These are phyloP conservation scores for Arctocebus calabarensis DNA, from an alignment of 2,797 vertebrate species.

Conservation along the genomic window DNA sequence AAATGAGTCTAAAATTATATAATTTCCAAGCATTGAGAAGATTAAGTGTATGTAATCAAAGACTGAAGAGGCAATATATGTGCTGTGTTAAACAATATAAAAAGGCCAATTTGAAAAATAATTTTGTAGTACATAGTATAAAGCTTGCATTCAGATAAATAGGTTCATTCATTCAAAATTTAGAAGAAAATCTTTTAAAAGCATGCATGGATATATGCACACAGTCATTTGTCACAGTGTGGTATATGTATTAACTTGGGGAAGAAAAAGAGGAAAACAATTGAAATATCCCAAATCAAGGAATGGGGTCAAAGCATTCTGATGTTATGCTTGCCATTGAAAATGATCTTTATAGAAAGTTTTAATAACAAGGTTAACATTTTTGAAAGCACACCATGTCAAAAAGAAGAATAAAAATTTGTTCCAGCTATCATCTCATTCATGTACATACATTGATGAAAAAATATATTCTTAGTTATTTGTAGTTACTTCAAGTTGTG, in stretches of 20 bases:
- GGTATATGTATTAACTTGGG: background rate
- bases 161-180: background rate
- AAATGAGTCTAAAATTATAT: background rate
- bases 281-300: background rate
- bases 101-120: background rate
- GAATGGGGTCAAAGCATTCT: background rate
- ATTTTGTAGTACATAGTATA: background rate
- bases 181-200: background rate
- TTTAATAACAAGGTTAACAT: background rate
- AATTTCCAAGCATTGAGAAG: background rate
- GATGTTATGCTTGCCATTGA: background rate
- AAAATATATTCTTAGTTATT: background rate
- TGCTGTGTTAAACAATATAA: background rate
- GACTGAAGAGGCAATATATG: background rate
- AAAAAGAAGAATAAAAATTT: background rate
- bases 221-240: background rate
- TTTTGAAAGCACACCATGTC: background rate
- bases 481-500: background rate
- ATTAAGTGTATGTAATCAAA: background rate
- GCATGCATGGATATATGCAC: background rate
- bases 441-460: background rate
- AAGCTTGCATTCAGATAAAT: background rate
- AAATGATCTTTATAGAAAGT: background rate
- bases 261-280: background rate
- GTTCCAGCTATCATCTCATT: background rate